Base-by-base conservation (phyloP, 2,888 invertebrate genomes). In the Drosophila robusta region DNA sequence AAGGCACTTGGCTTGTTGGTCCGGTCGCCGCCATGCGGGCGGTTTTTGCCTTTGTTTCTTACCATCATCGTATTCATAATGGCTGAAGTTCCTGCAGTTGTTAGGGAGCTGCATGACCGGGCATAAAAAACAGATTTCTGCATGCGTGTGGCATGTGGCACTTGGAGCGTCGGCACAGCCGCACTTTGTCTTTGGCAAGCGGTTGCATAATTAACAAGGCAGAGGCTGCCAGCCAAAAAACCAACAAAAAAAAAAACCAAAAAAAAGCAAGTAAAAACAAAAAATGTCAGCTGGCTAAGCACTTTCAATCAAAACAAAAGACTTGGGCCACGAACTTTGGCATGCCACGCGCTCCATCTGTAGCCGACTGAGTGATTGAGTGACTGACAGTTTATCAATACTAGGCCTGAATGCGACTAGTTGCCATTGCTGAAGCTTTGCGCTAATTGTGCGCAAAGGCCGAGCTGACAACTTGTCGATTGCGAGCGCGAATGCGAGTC, bases 301-400 rank as follows among this genome's bases (percentile, higher is more conserved):
- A 61, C 61, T 72, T 72, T 71, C 67, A 70, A 61, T 74, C 75
- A 61, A 75, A 65, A 61, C 66, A 52, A 75, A 47, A 61, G 57
- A 71, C 67, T 64, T 63, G 47, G 67, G 57, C 72, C 67, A 77
- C 72, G 60, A 77, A 71, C 72, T 77, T 51, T 62, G 76, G 47
- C 51, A 62, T 50, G 66, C 55, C 46, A 76, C 64, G 77, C 71
- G 62, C 69, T 54, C 29, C 36, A 47, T 54, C 36, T 44, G 16
- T 16, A 42, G 42, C 50, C 61, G 62, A 46, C 39, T 63, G 42
- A 38, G 39, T 70, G 63, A 49, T 45, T 49, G 66, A 49, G 34
- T 73, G 78, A 73, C 54, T 84, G 73, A 60, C 62, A 60, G 38
- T 64, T 57, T 39, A 75, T 74, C 76, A 64, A 61, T 57, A 74